Conservation (phyloP, 1,140 invertebrate genomes). For the Arion vulgaris region DNA sequence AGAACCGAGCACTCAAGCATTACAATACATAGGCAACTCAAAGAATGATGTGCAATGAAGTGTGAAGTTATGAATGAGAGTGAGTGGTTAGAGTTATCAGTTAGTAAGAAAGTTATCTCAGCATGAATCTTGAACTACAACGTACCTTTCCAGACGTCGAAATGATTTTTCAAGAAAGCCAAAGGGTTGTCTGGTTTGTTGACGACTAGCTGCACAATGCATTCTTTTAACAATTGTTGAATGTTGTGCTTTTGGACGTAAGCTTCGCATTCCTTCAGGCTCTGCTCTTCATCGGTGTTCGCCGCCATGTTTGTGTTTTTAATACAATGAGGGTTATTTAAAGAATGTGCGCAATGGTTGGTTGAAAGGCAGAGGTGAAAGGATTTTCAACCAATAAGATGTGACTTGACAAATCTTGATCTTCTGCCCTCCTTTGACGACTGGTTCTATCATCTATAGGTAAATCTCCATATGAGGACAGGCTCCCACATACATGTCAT, state of each 20-base stretch:
- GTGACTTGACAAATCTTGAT: neutral
- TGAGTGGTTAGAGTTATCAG: no score
- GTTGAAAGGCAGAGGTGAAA: neutral
- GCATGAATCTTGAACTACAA: no score
- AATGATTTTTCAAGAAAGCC: constrained; percentile 95
- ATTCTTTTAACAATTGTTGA: constrained; percentile 96
- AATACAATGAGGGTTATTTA: neutral
- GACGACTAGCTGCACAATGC: constrained; percentile 97
- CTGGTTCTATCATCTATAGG: neutral
- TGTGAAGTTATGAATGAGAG: no score
- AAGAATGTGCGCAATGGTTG: neutral
- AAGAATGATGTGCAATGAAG: no score
- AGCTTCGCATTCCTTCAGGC: constrained; percentile 92
- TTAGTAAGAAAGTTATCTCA: no score
- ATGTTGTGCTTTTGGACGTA: constrained; percentile 96
- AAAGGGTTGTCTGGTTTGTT: constrained; percentile 97
- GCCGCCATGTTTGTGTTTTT: constrained; percentile 63
- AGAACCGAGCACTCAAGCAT: no score
- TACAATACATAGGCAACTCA: no score
- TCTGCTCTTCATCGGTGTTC: constrained; percentile 69
- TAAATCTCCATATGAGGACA: neutral
- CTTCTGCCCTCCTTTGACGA: neutral
- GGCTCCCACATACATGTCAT: no score
- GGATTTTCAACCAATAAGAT: neutral
- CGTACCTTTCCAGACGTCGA: constrained; percentile 98